Conservation (phyloP, 2,888 invertebrate species). For the Rotaria magnacalcarata region DNA sequence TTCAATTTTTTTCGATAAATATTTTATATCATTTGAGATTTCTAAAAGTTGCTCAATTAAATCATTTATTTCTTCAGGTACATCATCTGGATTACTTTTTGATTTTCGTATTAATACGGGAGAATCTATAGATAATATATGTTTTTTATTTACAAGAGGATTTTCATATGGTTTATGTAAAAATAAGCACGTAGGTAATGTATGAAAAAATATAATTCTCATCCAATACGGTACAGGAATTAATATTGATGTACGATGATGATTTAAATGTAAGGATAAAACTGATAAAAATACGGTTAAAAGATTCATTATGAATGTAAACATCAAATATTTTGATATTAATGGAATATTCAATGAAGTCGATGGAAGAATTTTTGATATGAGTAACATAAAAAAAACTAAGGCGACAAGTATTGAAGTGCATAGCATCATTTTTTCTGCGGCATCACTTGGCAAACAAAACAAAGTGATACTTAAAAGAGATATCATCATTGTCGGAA, state of each 20-base stretch:
- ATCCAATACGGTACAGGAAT: constrained; percentile 28
- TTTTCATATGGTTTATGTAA: constrained; percentile 30
- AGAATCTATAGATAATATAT: not conserved
- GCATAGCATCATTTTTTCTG: constrained; percentile 78
- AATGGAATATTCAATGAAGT: constrained; percentile 43
- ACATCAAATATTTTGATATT: constrained; percentile 46
- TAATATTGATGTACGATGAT: constrained; percentile 55
- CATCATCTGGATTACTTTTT: not conserved
- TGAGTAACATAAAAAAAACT: constrained; percentile 86
- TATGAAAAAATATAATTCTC: constrained; percentile 15
- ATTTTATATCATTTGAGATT: constrained; percentile 19
- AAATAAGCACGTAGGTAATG: constrained; percentile 40
- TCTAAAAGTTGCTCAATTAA: not conserved
- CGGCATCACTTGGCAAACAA: constrained; percentile 96
- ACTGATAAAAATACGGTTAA: constrained; percentile 37
- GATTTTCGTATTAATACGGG: not conserved
- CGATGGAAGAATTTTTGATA: constrained; percentile 44
- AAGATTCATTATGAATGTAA: constrained; percentile 46
- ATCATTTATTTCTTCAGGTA: not conserved
- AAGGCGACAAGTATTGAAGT: constrained; percentile 97
- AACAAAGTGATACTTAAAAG: constrained; percentile 96
- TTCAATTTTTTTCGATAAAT: not conserved
- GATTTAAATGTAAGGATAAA: constrained; percentile 37
- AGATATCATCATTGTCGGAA: constrained; percentile 95
- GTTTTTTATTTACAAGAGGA: not conserved